Evolutionary conservation across 1,140 invertebrate genomes (phyloP), one percentile per base, ranked within the genome.

Genomic region (Globodera ellingtonae): DNA sequence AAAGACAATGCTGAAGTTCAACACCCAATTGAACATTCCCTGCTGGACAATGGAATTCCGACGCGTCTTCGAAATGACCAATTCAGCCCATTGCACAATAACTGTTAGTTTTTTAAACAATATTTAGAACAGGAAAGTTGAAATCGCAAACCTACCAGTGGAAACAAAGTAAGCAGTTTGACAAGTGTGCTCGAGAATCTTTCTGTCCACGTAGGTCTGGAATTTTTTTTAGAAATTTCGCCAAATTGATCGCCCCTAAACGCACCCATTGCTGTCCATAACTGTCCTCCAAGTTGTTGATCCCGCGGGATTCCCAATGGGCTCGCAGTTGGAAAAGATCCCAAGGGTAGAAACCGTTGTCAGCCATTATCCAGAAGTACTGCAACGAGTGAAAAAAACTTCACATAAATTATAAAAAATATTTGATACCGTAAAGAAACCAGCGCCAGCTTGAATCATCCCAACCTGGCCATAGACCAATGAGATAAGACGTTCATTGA

Each of bases 401-500:
- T 13, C 50, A 72, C 35, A 72, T 47, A 74, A 66, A 21, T 21
- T 46, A 24, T 52, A 48, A 21, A n/a, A 67, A 21, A 56, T 21
- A 46, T 52, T 8, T 52, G 52, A 52, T 52, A 70, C 67, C 67
- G 91, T 95, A 91, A 98, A 99, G 93, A 99, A 99, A 48, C 96
- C 97, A 84, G 96, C 96, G 47, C 95, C 94, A 75, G 97, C 97
- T 92, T 99, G 97, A 90, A 99, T 98, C 95, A 98, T 98, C 89
- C 96, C 96, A 90, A 98, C 97, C 91, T 98, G 96, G 88, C 96
- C 95, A 90, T 98, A 98, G 65, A 96, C 95, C 93, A 98, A 77
- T 4, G 88, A 89, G 46, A 89, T 89, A 10, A 89, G 80, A 82
- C 96, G 96, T 93, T 97, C 95, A 92, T 98, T 99, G 89, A 99